phyloP scores from a whole-genome alignment of 30 jellyfish, hydroid and myxozoan genomes.

The Hydractinia symbiolongicarpus region DNA sequence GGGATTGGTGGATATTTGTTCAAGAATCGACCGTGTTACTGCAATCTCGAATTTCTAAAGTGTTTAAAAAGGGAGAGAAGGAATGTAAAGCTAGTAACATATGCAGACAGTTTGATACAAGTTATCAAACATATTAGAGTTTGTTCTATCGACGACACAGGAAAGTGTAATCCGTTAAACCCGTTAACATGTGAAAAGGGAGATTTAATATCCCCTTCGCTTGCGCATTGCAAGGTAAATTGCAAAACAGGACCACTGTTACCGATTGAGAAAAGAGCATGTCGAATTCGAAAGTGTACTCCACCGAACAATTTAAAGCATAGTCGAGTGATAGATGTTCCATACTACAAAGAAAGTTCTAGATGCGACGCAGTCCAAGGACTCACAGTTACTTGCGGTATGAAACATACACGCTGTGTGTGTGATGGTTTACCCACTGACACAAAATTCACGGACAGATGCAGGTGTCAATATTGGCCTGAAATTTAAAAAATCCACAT shows the following conservation, averaged over 20 bases:
- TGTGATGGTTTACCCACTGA: conserved; percentile 63
- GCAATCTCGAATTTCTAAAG: conserved; percentile 39
- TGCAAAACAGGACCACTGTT: conserved; percentile 59
- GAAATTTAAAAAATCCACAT: background rate
- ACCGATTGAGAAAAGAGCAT: conserved; percentile 53
- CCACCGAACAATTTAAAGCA: conserved; percentile 26
- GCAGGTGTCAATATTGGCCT: conserved; percentile 77
- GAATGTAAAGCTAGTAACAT: background rate
- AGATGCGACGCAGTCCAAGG: conserved; percentile 37
- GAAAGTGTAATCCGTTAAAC: conserved; percentile 34
- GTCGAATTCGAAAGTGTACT: conserved; percentile 40
- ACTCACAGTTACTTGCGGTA: conserved; percentile 44
- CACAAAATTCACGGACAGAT: conserved; percentile 36
- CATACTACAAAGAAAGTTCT: conserved; percentile 32
- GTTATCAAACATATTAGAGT: background rate
- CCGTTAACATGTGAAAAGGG: conserved; percentile 52
- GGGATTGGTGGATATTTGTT: conserved; percentile 33
- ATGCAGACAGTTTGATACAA: background rate
- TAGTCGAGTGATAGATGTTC: conserved; percentile 36
- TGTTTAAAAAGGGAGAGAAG: conserved; percentile 2
- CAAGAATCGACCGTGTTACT: conserved; percentile 50
- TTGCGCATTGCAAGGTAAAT: conserved; percentile 53
- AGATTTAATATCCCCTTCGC: conserved; percentile 35
- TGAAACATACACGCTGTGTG: conserved; percentile 39
- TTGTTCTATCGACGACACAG: conserved; percentile 38